Evolutionary conservation across 2,888 invertebrate species (phyloP).

Genomic region (Sceliomorpha sp.): DNA sequence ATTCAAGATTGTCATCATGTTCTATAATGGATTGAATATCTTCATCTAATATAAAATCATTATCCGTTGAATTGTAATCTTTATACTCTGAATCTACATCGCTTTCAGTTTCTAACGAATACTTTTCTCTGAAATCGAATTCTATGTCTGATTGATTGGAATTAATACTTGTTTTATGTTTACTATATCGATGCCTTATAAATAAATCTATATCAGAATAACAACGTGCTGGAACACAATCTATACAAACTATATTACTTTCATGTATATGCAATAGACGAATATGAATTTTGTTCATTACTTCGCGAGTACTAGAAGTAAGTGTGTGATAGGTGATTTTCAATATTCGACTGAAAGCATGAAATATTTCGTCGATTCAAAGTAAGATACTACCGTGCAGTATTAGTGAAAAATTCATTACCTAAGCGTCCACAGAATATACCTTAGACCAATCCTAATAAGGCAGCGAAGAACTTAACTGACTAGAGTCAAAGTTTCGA

Average conservation of each 20-base stretch:
- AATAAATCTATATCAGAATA: slow-evolving; percentile 6
- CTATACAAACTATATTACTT: slow-evolving; percentile 35
- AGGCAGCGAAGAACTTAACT: too few species aligned
- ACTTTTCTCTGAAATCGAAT: background rate
- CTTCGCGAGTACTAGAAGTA: too few species aligned
- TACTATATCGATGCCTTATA: slow-evolving; percentile 2
- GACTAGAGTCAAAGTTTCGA: too few species aligned
- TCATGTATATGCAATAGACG: slow-evolving; percentile 34
- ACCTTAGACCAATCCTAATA: too few species aligned
- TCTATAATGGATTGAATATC: too few species aligned
- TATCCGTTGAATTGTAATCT: background rate
- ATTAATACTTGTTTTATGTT: background rate
- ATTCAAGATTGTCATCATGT: background rate
- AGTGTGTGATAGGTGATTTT: too few species aligned
- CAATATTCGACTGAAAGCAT: too few species aligned
- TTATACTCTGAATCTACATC: background rate
- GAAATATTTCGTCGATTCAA: too few species aligned
- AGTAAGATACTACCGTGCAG: too few species aligned
- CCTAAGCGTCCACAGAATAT: too few species aligned
- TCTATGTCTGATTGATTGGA: background rate
- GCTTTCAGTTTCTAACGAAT: background rate
- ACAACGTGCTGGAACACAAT: slow-evolving; percentile 5
- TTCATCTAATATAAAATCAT: background rate
- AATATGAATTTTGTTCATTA: too few species aligned
- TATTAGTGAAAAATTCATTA: too few species aligned